Conservation (phyloP, 2,888 invertebrate species). For the Operophtera brumata region DNA sequence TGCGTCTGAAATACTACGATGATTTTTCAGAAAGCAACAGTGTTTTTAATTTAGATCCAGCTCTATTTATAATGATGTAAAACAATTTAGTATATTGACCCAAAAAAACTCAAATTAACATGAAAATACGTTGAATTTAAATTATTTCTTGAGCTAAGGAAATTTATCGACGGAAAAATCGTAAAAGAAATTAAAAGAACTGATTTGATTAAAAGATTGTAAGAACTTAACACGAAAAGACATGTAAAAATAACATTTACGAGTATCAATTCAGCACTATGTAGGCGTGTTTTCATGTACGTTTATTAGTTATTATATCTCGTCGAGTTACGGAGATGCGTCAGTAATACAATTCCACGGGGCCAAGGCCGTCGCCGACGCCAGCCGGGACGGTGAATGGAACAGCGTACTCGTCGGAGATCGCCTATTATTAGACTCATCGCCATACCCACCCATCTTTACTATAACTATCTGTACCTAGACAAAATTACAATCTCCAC, state of each 20-base stretch:
- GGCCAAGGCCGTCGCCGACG: slow-evolving; percentile 64
- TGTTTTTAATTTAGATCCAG: background rate
- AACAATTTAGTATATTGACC: slow-evolving; percentile 3
- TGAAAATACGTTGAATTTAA: slow-evolving; percentile 3
- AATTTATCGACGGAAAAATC: slow-evolving; percentile 11
- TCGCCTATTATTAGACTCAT: slow-evolving; percentile 64
- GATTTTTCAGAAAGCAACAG: background rate
- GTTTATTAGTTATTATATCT: slow-evolving; percentile 34
- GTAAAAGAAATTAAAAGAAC: slow-evolving; percentile 12
- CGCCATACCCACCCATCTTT: slow-evolving; percentile 42
- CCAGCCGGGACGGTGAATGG: slow-evolving; percentile 59
- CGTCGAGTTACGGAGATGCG: slow-evolving; percentile 44
- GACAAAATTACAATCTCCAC: slow-evolving; percentile 1
- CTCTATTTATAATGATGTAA: background rate
- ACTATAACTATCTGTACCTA: slow-evolving; percentile 26
- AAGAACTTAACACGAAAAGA: slow-evolving; percentile 22
- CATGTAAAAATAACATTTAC: slow-evolving; percentile 29
- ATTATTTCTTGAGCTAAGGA: slow-evolving; percentile 4
- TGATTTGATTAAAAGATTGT: no score
- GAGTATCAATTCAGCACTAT: slow-evolving; percentile 29
- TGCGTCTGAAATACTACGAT: background rate
- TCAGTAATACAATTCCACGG: slow-evolving; percentile 61
- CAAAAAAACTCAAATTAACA: background rate
- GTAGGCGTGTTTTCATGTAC: slow-evolving; percentile 32
- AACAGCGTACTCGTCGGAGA: slow-evolving; percentile 59